Conservation (phyloP, 2,888 invertebrate species). For the Aspidiotus rigidus region DNA sequence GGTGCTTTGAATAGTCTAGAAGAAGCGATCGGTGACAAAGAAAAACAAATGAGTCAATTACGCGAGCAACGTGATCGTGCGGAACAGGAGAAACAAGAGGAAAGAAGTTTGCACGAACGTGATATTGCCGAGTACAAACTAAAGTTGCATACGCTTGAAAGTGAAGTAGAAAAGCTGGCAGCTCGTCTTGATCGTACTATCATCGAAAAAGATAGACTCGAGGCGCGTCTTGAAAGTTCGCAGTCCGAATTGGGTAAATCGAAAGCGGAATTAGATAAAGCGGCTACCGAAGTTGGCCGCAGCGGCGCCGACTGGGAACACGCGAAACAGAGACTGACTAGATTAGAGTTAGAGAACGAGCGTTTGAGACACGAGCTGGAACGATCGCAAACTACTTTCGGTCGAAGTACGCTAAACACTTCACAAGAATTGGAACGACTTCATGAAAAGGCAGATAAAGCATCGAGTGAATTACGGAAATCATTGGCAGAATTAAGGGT, state of each 20-base stretch:
- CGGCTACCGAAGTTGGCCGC: conserved; percentile 77
- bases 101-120: conserved; percentile 70
- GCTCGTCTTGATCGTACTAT: conserved; percentile 79
- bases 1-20: conserved; percentile 86
- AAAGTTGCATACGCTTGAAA: conserved; percentile 81
- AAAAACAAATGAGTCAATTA: conserved; percentile 90
- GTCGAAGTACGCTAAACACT: conserved; percentile 69
- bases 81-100: conserved; percentile 92
- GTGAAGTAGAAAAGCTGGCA: conserved; percentile 80
- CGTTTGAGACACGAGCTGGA: conserved; percentile 76
- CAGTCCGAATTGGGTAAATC: conserved; percentile 90
- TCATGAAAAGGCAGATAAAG: conserved; percentile 78
- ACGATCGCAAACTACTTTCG: conserved; percentile 71
- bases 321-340: conserved; percentile 69
- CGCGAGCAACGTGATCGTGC: conserved; percentile 89
- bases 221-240: conserved; percentile 82
- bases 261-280: conserved; percentile 86
- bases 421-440: conserved; percentile 73
- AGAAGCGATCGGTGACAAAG: conserved; percentile 92
- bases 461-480: conserved; percentile 70
- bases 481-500: conserved; percentile 84
- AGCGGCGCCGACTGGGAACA: conserved; percentile 84
- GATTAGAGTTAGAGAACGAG: conserved; percentile 83
- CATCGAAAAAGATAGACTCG: conserved; percentile 81
- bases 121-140: conserved; percentile 91